These are phyloP conservation scores for Drosophila melanosoma DNA, from an alignment of 2,888 invertebrate genomes.

Conservation along the genomic window DNA sequence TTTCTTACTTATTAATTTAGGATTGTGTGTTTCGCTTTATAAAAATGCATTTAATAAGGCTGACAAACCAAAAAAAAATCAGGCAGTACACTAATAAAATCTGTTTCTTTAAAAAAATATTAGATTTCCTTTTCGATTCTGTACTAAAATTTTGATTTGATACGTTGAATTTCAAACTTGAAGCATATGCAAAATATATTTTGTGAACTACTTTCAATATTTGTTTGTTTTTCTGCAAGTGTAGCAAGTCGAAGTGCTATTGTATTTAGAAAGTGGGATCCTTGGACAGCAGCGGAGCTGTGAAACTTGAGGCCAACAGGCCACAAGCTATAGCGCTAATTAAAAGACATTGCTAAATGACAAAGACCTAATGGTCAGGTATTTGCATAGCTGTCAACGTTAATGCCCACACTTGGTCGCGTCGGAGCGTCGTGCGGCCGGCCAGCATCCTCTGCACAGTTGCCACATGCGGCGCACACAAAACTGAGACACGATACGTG, in stretches of 20 bases:
- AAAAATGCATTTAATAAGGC: not conserved
- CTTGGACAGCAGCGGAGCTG: constrained; percentile 10
- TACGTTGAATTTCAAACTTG: not conserved
- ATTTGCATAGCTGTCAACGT: constrained; percentile 78
- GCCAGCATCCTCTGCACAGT: not conserved
- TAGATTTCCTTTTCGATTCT: not conserved
- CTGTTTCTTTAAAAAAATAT: not conserved
- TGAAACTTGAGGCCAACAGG: constrained; percentile 31
- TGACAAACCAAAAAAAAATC: not conserved
- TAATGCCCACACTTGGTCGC: constrained; percentile 76
- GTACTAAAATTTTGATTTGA: not conserved
- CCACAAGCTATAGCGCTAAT: constrained; percentile 61
- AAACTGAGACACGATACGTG: constrained; percentile 1
- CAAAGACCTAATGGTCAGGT: constrained; percentile 78
- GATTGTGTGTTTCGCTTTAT: not conserved
- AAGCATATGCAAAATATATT: not conserved
- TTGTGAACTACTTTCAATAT: not conserved
- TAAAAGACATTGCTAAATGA: constrained; percentile 79
- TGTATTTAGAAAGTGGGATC: constrained; percentile 60
- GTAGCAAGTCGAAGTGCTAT: constrained; percentile 23
- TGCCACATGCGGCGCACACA: constrained; percentile 47
- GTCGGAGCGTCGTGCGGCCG: constrained; percentile 32
- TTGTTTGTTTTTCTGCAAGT: not conserved
- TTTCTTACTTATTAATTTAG: not conserved
- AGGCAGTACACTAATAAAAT: not conserved